phyloP scores from a whole-genome alignment of 2,888 invertebrate species.

The Quadroppia sp. region DNA sequence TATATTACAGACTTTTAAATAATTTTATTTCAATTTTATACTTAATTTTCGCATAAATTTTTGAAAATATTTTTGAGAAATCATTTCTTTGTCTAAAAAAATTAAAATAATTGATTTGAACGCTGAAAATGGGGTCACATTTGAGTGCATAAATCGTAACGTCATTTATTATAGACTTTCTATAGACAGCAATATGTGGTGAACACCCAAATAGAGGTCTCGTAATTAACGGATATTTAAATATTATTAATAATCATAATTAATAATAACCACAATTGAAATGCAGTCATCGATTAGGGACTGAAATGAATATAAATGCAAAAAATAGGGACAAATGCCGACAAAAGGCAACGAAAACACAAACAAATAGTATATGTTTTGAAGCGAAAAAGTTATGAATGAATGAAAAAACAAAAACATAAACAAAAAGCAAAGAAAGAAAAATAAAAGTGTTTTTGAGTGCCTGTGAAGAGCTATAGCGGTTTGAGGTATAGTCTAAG shows the following conservation, averaged over 20 bases:
- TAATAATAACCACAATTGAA: not conserved
- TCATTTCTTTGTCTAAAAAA: too few species aligned
- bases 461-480: not conserved
- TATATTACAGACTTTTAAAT: too few species aligned
- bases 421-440: not conserved
- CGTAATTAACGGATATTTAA: constrained; percentile 20
- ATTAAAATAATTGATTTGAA: too few species aligned
- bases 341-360: not conserved
- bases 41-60: too few species aligned
- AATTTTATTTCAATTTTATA: too few species aligned
- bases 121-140: too few species aligned
- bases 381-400: not conserved
- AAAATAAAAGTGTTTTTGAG: not conserved
- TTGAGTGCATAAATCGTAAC: not conserved
- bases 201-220: constrained; percentile 35
- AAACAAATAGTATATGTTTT: not conserved
- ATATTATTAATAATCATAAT: not conserved
- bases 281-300: not conserved
- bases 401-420: constrained; percentile 2
- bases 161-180: not conserved
- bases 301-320: not conserved
- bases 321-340: not conserved
- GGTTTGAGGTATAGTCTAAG: not conserved
- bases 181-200: not conserved
- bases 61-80: too few species aligned